Evolutionary conservation across 2,113 vertebrate species (phyloP).

Genomic region (Fulmarus glacialis): DNA sequence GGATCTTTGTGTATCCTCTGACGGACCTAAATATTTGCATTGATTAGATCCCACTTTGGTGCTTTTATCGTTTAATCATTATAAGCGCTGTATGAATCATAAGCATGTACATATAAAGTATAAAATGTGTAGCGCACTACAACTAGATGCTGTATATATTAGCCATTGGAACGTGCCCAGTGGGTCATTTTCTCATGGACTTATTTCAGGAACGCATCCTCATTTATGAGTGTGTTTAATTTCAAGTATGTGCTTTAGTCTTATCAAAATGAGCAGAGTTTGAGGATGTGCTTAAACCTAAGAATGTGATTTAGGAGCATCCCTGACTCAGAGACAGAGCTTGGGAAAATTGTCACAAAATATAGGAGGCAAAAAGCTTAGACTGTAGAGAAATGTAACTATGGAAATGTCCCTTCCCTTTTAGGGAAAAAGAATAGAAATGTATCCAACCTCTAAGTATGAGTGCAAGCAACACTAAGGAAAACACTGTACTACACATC

Average conservation of each 20-base stretch:
- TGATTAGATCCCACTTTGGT: not conserved
- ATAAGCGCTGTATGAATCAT: not conserved
- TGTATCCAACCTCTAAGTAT: not conserved
- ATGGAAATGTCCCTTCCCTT: not conserved
- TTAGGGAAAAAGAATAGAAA: not conserved
- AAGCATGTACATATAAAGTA: not conserved
- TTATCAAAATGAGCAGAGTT: not conserved
- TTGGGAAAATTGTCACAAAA: not conserved
- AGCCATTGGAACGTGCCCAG: not conserved
- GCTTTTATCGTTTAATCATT: not conserved
- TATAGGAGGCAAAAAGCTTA: not conserved
- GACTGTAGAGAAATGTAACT: not conserved
- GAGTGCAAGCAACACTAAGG: not conserved
- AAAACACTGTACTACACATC: not conserved
- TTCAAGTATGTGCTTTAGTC: not conserved
- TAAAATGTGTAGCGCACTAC: not conserved
- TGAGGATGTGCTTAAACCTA: not conserved
- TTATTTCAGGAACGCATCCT: not conserved
- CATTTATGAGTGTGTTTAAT: not conserved
- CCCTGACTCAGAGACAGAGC: not conserved
- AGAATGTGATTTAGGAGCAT: not conserved
- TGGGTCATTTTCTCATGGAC: not conserved
- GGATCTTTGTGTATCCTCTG: not conserved
- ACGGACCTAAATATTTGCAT: slow-evolving; percentile 8
- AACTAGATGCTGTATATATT: not conserved